Evolutionary conservation across 1,140 invertebrate species (phyloP).

Genomic region (Periplaneta americana): DNA sequence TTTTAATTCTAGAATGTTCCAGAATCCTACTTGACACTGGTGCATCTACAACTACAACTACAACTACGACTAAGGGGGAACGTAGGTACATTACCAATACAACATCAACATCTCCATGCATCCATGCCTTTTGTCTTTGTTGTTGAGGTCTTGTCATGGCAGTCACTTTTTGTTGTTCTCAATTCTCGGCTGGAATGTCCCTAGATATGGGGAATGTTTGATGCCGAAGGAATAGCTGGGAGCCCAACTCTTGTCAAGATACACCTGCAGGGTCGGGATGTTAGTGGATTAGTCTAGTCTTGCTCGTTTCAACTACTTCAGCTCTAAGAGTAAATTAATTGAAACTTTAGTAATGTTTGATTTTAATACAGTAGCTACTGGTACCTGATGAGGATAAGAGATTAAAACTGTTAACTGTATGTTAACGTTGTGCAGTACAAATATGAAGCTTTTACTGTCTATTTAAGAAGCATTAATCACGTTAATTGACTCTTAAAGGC

Average conservation of each 20-base stretch:
- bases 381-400: no score
- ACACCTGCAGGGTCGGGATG: conserved; percentile 2
- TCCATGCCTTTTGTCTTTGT: neutral
- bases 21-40: no score
- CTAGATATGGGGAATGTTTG: conserved; percentile 57
- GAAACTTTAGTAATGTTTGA: no score
- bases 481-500: no score
- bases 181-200: neutral
- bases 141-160: neutral
- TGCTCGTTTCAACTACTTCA: neutral
- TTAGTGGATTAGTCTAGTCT: neutral
- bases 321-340: no score
- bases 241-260: conserved; percentile 25
- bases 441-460: no score
- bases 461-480: no score
- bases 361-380: no score
- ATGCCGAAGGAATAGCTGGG: conserved; percentile 64
- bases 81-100: neutral
- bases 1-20: no score
- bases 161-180: neutral
- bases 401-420: no score
- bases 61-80: neutral
- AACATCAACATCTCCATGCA: neutral
- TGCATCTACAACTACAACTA: no score
- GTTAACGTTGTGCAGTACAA: no score